Evolutionary conservation across 2,797 vertebrate species (phyloP), one percentile per base, ranked within the genome.

Genomic region (Psittacula echo): DNA sequence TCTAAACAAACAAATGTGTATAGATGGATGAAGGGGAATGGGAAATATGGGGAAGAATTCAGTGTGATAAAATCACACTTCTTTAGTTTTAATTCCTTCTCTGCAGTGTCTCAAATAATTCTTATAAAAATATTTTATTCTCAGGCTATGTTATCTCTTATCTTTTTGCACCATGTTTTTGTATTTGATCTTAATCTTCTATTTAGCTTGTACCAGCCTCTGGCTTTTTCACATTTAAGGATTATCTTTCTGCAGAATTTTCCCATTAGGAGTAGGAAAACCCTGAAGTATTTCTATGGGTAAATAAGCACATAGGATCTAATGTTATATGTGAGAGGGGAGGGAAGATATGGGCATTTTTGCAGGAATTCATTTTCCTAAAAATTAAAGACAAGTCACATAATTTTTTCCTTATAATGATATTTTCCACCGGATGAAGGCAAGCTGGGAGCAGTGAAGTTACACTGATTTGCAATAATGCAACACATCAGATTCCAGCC

Each of bases 111-210:
- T 62, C 53, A 53, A 62, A 70, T 66, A 93, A 94, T 78, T 58
- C 62, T 76, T 81, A 91, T 47, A 83, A 81, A 81, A 88, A 82
- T 82, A 79, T 81, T 95, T 91, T 29, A 10, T 44, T 75, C 76
- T 81, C 79, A 75, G 61, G 82, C 26, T 12, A 23, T 23, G 20
- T 29, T 84, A 73, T 42, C 66, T 83, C 79, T 90, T 91, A 84
- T 72, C 87, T 78, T 32, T 39, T 78, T 78, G 91, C 58, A 54
- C 70, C 34, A 9, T 17, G 79, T 6, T 19, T 92, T 93, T 90
- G 76, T 75, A 30, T 90, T 86, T 85, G 87, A 91, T 94, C 79
- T 75, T 90, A 68, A 91, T 91, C 94, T 75, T 37, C 68, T 68
- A 1, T 90, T 94, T 86, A 51, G 54, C 42, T 91, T 30, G 53